phyloP scores from a whole-genome alignment of 2,888 invertebrate species.

The Zhengitettix transpicula region DNA sequence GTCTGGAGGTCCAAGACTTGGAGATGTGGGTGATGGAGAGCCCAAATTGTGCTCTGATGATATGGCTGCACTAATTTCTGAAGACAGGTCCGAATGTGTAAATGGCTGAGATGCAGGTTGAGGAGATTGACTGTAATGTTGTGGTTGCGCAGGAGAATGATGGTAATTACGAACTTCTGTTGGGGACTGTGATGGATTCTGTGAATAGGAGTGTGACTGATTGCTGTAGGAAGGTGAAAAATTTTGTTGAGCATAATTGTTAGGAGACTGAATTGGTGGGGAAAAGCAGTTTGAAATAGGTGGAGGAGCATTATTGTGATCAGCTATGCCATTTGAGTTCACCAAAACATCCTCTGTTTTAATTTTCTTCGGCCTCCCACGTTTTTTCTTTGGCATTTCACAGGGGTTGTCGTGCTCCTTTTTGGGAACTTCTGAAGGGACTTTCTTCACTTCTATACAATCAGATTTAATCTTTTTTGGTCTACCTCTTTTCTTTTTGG shows the following conservation, averaged over 20 bases:
- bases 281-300: conserved; percentile 32
- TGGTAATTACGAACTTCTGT: conserved; percentile 17
- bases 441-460: conserved; percentile 36
- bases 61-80: conserved; percentile 63
- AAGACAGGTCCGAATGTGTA: conserved; percentile 55
- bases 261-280: conserved; percentile 33
- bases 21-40: conserved; percentile 51
- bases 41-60: conserved; percentile 43
- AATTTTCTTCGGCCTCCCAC: conserved; percentile 77
- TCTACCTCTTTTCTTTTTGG: conserved; percentile 77
- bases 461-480: conserved; percentile 69
- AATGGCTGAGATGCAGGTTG: conserved; percentile 33
- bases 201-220: conserved; percentile 17
- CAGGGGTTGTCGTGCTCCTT: conserved; percentile 28
- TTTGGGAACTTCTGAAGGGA: conserved; percentile 6
- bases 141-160: conserved; percentile 28
- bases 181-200: conserved; percentile 19
- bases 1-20: conserved; percentile 49
- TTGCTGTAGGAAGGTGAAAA: conserved; percentile 16
- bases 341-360: conserved; percentile 39
- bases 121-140: conserved; percentile 27
- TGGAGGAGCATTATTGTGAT: conserved; percentile 26
- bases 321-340: conserved; percentile 18
- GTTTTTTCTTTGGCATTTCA: conserved; percentile 62
- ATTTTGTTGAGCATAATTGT: conserved; percentile 26